These are phyloP conservation scores for Blastomussa wellsi DNA, from an alignment of 92 coral and sea anemone genomes.

Conservation along the genomic window DNA sequence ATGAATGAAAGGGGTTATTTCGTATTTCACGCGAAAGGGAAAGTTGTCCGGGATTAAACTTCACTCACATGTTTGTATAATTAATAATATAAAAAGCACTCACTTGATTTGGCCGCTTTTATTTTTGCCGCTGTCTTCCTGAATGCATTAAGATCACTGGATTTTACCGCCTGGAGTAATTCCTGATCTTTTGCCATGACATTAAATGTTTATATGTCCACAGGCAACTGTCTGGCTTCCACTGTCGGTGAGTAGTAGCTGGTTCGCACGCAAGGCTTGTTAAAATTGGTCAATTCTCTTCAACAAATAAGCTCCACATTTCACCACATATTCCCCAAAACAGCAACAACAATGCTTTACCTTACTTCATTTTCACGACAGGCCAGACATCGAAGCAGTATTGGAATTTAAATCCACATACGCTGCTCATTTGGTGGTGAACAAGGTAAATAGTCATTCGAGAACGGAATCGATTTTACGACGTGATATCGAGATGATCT, in stretches of 20 bases:
- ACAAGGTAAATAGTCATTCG: constrained; percentile 40
- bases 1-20: neutral
- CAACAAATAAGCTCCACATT: constrained; percentile 20
- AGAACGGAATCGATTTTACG: constrained; percentile 39
- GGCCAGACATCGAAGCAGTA: neutral
- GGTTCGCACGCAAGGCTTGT: constrained; percentile 6
- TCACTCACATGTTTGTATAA: neutral
- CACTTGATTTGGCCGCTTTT: constrained; percentile 85
- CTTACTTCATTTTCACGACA: constrained; percentile 1
- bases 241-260: constrained; percentile 22
- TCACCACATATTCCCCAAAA: constrained; percentile 5
- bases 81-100: constrained; percentile 37
- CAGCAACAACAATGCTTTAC: neutral
- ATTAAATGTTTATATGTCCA: constrained; percentile 5
- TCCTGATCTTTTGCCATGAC: constrained; percentile 95
- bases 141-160: constrained; percentile 78
- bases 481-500: constrained; percentile 37
- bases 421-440: constrained; percentile 20
- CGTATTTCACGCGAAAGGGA: neutral
- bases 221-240: neutral
- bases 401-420: constrained; percentile 5
- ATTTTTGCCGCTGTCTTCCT: constrained; percentile 81
- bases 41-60: neutral
- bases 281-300: neutral
- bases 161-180: constrained; percentile 85